These are phyloP conservation scores for Pristionchus maxplancki DNA, from an alignment of 2,888 invertebrate genomes.

Conservation along the genomic window DNA sequence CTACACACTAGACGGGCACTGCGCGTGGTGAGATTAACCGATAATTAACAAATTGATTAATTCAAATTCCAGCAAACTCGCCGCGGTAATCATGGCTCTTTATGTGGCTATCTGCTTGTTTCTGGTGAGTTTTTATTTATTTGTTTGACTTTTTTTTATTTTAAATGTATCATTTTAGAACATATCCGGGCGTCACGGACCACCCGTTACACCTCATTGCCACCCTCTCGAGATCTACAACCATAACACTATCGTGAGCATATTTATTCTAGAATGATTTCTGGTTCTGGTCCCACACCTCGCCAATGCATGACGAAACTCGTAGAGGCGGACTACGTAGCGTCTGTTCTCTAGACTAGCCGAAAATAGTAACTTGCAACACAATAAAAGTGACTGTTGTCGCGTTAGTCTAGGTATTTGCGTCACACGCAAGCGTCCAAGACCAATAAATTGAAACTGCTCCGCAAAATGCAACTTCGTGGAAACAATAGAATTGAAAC, in stretches of 20 bases:
- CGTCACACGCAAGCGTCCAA: too few relatives aligned
- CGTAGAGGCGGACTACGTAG: not conserved
- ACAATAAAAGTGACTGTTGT: not conserved
- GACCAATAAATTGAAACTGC: too few relatives aligned
- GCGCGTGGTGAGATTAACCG: constrained; percentile 9
- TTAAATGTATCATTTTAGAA: not conserved
- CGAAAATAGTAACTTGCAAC: not conserved
- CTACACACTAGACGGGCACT: constrained; percentile 29
- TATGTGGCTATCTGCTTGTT: not conserved
- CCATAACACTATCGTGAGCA: constrained; percentile 12
- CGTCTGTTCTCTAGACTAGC: not conserved
- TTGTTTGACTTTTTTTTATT: not conserved
- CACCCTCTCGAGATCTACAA: constrained; percentile 42
- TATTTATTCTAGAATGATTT: not conserved
- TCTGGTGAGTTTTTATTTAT: not conserved
- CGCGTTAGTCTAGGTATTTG: too few relatives aligned
- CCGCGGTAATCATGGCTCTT: not conserved
- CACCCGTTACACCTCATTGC: constrained; percentile 26
- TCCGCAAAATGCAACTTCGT: too few relatives aligned
- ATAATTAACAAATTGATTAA: not conserved
- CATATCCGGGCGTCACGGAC: constrained; percentile 9
- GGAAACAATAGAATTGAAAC: too few relatives aligned
- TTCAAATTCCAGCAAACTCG: constrained; percentile 13
- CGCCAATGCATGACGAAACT: not conserved
- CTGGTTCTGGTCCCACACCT: too few relatives aligned